These are phyloP conservation scores for Antheraea yamamai DNA, from an alignment of 2,888 invertebrate genomes.

Conservation along the genomic window DNA sequence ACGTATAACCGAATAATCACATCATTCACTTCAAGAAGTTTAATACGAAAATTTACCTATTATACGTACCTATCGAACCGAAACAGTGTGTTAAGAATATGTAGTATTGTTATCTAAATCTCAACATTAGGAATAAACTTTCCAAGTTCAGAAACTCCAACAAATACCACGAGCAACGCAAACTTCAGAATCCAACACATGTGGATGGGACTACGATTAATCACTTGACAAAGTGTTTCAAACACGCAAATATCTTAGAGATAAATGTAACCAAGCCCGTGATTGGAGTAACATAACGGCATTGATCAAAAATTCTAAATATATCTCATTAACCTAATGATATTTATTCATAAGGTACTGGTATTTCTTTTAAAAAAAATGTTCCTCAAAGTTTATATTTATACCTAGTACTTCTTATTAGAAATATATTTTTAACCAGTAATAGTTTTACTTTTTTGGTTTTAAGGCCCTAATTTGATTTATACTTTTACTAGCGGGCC, in stretches of 20 bases:
- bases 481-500: no score
- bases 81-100: neutral
- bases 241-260: constrained; percentile 25
- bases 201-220: constrained; percentile 54
- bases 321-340: no score
- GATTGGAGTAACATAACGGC: no score
- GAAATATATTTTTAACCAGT: no score
- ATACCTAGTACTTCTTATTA: no score
- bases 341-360: no score
- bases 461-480: no score
- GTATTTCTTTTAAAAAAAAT: no score
- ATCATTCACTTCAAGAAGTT: neutral
- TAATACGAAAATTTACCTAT: neutral
- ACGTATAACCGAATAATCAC: neutral
- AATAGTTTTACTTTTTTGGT: no score
- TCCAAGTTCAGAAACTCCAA: constrained; percentile 38
- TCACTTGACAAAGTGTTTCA: constrained; percentile 37
- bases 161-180: constrained; percentile 47
- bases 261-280: constrained; percentile 3
- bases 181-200: constrained; percentile 52
- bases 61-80: constrained; percentile 1
- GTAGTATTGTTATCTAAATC: constrained; percentile 19
- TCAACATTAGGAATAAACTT: constrained; percentile 43
- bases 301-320: no score
- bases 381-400: no score